phyloP scores from a whole-genome alignment of 2,888 invertebrate species.

The Apamea monoglypha region DNA sequence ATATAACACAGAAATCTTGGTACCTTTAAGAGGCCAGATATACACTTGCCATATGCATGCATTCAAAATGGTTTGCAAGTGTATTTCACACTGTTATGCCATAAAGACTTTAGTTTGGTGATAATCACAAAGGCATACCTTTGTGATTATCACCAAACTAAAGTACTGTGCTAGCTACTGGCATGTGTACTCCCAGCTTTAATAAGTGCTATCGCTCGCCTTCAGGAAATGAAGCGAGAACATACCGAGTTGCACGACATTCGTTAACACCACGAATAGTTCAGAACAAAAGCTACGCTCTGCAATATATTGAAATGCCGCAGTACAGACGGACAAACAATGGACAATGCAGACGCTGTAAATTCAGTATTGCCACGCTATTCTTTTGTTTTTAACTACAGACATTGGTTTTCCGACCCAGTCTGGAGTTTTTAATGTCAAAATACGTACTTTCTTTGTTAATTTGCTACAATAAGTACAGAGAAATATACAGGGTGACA shows the following conservation, averaged over 20 bases:
- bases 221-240: constrained; percentile 44
- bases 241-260: constrained; percentile 7
- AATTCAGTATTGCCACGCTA: constrained; percentile 29
- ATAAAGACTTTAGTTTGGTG: neutral
- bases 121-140: neutral
- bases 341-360: constrained; percentile 30
- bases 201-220: constrained; percentile 1
- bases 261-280: constrained; percentile 15
- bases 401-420: neutral
- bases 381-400: constrained; percentile 25
- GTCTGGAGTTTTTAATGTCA: constrained; percentile 6
- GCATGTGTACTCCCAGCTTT: neutral
- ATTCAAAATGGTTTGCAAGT: neutral
- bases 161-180: neutral
- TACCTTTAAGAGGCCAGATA: too few species aligned
- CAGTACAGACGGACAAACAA: constrained; percentile 35
- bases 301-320: constrained; percentile 37
- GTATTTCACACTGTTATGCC: neutral
- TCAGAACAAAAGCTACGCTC: constrained; percentile 37
- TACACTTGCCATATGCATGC: neutral
- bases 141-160: too few species aligned
- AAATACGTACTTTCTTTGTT: neutral
- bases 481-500: neutral
- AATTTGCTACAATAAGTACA: neutral
- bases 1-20: neutral